Evolutionary conservation across 2,797 vertebrate species (phyloP), one percentile per base, ranked within the genome.

Genomic region (Cottoperca gobio): DNA sequence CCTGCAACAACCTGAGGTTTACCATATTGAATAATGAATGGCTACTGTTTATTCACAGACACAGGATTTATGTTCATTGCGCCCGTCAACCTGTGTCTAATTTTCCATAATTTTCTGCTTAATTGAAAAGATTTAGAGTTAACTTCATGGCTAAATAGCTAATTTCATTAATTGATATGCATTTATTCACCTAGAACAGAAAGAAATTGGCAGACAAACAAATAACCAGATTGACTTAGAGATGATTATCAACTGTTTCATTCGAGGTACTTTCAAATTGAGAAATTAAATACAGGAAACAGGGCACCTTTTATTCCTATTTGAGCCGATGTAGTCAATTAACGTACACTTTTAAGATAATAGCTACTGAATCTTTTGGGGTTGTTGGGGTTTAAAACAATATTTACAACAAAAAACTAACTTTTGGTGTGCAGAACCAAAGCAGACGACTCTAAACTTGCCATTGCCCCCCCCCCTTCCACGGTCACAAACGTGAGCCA

Each of bases 171-270:
- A 86, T 90, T 71, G 70, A 73, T 80, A 79, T 82, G 73, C 70
- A 75, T 89, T 88, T 78, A 78, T 92, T 92, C 83, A 93, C 87
- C 87, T 92, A 81, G 84, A 82, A 76, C 45, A 66, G 74, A 28
- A 69, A 59, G 48, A 50, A 39, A 54, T 28, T 78, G 75, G 82
- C 73, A 86, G 71, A 73, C 75, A 88, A 90, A 83, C 83, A 89
- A 86, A 88, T 75, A 82, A 81, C 68, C 70, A n/a, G 83, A 73
- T 12, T 57, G 12, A 76, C 43, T 19, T 59, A 59, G 26, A 78
- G 74, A 85, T 83, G 88, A 86, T 86, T 81, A 89, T 79, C 62
- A 49, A 17, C 79, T 65, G 77, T 78, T 85, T 86, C 37, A 84
- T 88, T 74, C 57, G 49, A 83, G 75, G 72, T 62, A 65, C 72